phyloP scores from a whole-genome alignment of 1,140 invertebrate species.

The Littorina saxatilis region DNA sequence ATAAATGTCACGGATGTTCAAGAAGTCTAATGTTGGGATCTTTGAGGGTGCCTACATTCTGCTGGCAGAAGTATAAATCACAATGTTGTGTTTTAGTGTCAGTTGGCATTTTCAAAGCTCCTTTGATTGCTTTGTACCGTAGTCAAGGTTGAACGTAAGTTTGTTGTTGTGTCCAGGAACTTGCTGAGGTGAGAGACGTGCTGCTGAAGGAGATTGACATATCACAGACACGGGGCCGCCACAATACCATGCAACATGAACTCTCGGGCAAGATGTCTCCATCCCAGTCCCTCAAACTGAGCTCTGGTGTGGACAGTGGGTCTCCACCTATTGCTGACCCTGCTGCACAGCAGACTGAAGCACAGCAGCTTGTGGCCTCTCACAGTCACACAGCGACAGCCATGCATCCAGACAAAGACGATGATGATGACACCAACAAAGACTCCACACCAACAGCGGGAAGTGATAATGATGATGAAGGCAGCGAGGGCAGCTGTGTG shows the following conservation, averaged over 20 bases:
- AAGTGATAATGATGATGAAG: conserved; percentile 12
- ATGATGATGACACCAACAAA: not conserved
- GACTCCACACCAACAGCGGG: not conserved
- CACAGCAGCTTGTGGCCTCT: not conserved
- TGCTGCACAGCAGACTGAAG: not conserved
- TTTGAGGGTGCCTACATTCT: too few relatives aligned
- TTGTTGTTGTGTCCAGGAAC: conserved; percentile 60
- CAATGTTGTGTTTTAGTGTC: too few relatives aligned
- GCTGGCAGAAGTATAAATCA: too few relatives aligned
- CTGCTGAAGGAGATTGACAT: conserved; percentile 59
- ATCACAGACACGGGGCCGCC: conserved; percentile 44
- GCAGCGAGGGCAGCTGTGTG: conserved; percentile 35
- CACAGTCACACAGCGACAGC: not conserved
- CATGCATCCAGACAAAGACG: not conserved
- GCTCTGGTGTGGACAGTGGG: not conserved
- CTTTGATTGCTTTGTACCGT: too few relatives aligned
- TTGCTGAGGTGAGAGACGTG: conserved; percentile 63
- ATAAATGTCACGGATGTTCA: too few relatives aligned
- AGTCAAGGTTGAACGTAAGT: too few relatives aligned
- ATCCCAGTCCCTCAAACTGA: conserved; percentile 15
- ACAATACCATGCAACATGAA: conserved; percentile 46
- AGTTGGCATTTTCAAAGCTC: too few relatives aligned
- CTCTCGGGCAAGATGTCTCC: conserved; percentile 32
- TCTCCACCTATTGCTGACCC: not conserved
- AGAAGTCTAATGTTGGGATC: too few relatives aligned